These are phyloP conservation scores for Odontomachus brunneus DNA, from an alignment of 1,140 invertebrate species.

Conservation along the genomic window DNA sequence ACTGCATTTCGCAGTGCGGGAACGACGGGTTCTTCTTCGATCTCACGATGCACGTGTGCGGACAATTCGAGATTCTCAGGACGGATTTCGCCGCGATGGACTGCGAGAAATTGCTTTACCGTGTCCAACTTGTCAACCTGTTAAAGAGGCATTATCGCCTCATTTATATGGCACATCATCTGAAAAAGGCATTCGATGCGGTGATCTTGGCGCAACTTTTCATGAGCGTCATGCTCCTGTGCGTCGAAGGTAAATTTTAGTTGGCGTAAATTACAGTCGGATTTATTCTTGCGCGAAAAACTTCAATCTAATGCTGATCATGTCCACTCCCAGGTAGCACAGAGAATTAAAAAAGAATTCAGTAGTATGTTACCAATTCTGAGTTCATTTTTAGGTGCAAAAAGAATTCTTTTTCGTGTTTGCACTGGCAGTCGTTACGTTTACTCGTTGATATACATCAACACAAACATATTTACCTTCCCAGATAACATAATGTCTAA, in stretches of 20 bases:
- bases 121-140: constrained; percentile 22
- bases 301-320: constrained; percentile 1
- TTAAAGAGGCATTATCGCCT: constrained; percentile 31
- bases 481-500: no score
- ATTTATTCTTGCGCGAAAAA: no score
- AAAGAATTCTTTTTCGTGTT: no score
- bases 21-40: constrained; percentile 65
- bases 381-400: no score
- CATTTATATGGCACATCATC: constrained; percentile 15
- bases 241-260: constrained; percentile 68
- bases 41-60: constrained; percentile 46
- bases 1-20: constrained; percentile 45
- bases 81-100: constrained; percentile 24
- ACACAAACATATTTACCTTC: no score
- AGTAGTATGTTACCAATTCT: no score
- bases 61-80: constrained; percentile 41
- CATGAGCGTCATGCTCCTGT: constrained; percentile 51
- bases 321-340: no score
- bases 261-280: neutral
- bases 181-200: constrained; percentile 36
- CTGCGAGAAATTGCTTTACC: neutral
- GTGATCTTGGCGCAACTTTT: constrained; percentile 47
- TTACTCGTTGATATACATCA: no score
- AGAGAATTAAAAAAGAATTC: no score
- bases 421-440: no score